Evolutionary conservation across 1,140 invertebrate genomes (phyloP).

Genomic region (Neodiprion pinetum): DNA sequence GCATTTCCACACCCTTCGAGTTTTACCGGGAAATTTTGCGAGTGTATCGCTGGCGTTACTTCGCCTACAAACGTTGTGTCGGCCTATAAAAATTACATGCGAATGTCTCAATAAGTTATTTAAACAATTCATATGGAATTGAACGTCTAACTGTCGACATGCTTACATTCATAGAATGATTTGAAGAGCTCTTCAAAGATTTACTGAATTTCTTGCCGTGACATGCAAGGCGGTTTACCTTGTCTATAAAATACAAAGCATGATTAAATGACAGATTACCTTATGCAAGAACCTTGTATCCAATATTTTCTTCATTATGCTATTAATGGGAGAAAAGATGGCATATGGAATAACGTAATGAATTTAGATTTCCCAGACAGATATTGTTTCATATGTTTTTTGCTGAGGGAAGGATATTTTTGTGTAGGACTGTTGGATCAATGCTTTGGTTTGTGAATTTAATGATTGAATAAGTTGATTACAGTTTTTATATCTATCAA

Average conservation of each 20-base stretch:
- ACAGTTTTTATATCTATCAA: no score
- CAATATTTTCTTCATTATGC: no score
- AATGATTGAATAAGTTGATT: no score
- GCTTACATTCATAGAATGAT: background rate
- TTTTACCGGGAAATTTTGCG: constrained; percentile 32
- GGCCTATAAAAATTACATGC: constrained; percentile 33
- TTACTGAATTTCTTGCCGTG: constrained; percentile 6
- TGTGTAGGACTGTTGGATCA: no score
- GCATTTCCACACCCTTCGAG: constrained; percentile 48
- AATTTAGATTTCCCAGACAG: no score
- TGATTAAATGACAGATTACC: background rate
- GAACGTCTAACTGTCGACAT: background rate
- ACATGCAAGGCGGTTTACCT: constrained; percentile 21
- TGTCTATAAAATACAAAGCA: background rate
- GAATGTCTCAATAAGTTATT: background rate
- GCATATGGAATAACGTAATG: no score
- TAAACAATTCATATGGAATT: background rate
- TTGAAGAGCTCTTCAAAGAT: background rate
- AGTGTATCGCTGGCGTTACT: constrained; percentile 26
- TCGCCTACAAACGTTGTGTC: constrained; percentile 40
- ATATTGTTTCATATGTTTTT: no score
- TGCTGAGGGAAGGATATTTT: no score
- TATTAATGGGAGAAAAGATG: no score
- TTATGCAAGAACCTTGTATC: no score
- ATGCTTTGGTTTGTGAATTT: no score